These are phyloP conservation scores for Aleiodes sp. DNA, from an alignment of 1,140 invertebrate genomes.

Conservation along the genomic window DNA sequence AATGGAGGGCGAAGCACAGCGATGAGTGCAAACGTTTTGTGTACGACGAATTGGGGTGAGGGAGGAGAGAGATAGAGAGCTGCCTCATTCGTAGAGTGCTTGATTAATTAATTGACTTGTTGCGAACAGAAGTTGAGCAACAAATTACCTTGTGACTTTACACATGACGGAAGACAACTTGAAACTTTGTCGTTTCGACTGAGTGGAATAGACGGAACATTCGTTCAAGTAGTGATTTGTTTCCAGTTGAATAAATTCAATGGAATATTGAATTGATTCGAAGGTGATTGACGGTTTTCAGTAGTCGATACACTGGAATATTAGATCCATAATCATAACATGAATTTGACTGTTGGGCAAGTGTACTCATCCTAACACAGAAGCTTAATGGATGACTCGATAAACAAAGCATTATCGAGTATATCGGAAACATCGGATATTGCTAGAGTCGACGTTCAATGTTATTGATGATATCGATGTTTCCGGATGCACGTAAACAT, in stretches of 20 bases:
- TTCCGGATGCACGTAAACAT: slow-evolving; percentile 1
- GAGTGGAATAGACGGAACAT: too few relatives aligned
- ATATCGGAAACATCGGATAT: background rate
- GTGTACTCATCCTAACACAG: background rate
- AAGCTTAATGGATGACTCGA: slow-evolving; percentile 1
- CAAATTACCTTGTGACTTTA: too few relatives aligned
- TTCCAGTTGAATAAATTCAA: background rate
- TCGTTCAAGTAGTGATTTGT: too few relatives aligned
- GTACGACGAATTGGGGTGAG: slow-evolving; percentile 11
- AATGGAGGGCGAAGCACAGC: background rate
- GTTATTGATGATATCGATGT: slow-evolving; percentile 3
- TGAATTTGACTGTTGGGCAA: background rate
- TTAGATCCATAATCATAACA: background rate
- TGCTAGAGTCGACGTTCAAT: too few relatives aligned
- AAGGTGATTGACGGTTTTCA: too few relatives aligned
- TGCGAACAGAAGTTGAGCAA: too few relatives aligned
- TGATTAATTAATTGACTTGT: too few relatives aligned
- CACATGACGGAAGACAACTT: too few relatives aligned
- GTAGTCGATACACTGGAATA: too few relatives aligned
- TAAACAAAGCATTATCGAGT: background rate
- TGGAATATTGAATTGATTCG: background rate
- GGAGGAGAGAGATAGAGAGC: background rate
- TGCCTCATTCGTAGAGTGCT: too few relatives aligned
- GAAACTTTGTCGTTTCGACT: too few relatives aligned
- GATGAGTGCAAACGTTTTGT: background rate